phyloP scores from a whole-genome alignment of 2,797 vertebrate genomes.

The Falco cherrug region DNA sequence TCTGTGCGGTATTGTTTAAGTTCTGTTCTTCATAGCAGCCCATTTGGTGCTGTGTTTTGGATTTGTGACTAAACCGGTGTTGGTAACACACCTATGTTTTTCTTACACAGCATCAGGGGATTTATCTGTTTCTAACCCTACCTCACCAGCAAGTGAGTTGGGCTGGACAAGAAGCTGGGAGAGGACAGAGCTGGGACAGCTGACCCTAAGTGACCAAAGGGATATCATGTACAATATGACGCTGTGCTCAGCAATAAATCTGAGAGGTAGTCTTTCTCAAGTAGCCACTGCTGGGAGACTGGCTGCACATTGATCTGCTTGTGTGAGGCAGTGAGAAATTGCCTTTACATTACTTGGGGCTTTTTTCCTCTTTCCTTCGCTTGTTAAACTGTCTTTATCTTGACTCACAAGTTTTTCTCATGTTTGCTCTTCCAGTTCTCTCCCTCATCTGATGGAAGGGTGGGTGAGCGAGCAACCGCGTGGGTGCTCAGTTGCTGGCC shows the following conservation, averaged over 20 bases:
- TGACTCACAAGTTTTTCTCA: background rate
- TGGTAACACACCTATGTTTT: background rate
- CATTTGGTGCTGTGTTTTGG: background rate
- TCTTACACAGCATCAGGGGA: background rate
- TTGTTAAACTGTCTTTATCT: background rate
- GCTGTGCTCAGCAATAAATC: background rate
- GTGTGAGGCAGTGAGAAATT: background rate
- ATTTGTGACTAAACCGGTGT: background rate
- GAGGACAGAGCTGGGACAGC: background rate
- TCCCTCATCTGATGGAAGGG: too few relatives aligned
- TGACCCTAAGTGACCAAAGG: background rate
- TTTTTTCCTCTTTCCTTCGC: background rate
- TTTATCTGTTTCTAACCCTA: background rate
- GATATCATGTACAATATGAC: background rate
- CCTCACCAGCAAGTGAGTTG: rapidly evolving
- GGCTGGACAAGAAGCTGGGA: background rate
- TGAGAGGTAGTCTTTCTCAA: background rate
- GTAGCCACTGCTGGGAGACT: background rate
- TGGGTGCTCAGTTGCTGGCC: background rate
- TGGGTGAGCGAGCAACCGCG: rapidly evolving
- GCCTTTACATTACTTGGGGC: background rate
- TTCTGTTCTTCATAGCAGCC: background rate
- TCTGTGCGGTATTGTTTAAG: background rate
- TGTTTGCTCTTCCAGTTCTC: background rate
- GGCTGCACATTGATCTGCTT: background rate